A percentile compares a stretch with the other conserved stretches of the same genome.
phyloP scores from a whole-genome alignment of 2,113 vertebrate genomes.

The Heterocephalus glaber region DNA sequence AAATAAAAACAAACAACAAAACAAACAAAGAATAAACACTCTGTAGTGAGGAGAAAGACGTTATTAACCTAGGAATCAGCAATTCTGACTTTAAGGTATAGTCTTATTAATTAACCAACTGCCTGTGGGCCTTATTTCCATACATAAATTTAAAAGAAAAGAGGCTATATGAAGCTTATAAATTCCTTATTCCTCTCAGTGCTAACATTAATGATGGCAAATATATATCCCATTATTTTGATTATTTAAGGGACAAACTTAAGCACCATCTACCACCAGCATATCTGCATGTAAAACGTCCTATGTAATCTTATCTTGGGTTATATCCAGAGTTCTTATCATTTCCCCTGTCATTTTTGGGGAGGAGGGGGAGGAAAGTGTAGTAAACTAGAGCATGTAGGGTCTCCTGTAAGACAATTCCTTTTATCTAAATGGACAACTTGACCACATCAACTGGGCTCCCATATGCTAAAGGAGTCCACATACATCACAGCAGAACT shows the following conservation, averaged over 20 bases:
- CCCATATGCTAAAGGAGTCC: neutral
- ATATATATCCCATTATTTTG: neutral
- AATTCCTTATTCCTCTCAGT: neutral
- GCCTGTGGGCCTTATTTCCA: neutral
- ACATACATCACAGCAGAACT: neutral
- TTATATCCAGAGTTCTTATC: neutral
- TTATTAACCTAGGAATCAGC: neutral
- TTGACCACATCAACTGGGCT: neutral
- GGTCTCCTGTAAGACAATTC: neutral
- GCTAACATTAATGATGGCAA: neutral
- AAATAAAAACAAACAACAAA: neutral
- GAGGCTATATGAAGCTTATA: neutral
- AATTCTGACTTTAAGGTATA: neutral
- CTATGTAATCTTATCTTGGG: neutral
- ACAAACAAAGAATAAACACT: neutral
- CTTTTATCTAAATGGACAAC: neutral
- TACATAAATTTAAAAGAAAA: neutral
- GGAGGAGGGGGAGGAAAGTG: neutral
- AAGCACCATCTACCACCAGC: neutral
- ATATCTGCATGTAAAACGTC: neutral
- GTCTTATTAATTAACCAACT: neutral
- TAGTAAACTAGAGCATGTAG: neutral
- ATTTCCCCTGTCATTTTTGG: neutral
- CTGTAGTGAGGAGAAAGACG: neutral
- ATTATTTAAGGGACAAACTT: slow-evolving; percentile 10